Evolutionary conservation across 2,888 invertebrate genomes (phyloP), one percentile per base, ranked within the genome.

Genomic region (Diaperis boleti): DNA sequence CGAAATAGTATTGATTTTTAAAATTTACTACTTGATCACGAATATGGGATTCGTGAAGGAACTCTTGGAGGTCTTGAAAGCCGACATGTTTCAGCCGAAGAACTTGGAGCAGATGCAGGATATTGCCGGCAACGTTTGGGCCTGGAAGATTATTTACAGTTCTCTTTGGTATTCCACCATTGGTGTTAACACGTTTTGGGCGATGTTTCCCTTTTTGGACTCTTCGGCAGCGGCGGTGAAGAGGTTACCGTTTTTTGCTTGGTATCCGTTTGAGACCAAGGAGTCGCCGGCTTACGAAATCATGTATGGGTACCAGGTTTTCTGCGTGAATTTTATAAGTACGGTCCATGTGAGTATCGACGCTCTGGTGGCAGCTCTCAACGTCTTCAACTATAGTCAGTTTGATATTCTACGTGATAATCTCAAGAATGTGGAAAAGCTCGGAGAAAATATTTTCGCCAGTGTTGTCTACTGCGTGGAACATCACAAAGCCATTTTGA

Each of bases 51-150:
- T 15, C 8, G 7, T 42, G 5, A 42, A 42, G 8, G 1, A 17
- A 7, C 6, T 42, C 4, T 7, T 62, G 6, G n/a, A 5, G 1
- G n/a, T 2, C 26, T 8, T 26, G n/a, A 5, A 26, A 26, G 3
- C 6, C 1, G 26, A 26, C 6, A 1, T 26, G 1, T 26, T 26
- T 26, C 26, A 26, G 6, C 6, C 26, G 1, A 26, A 7, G 8
- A 7, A 22, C 17, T 7, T 22, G 66, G 1, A 44, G 54, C 29
- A 42, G n/a, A n/a, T n/a, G 56, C 3, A 22, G 20, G 8, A 31
- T 55, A 10, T 33, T 17, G 10, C 50, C 67, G 11, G 13, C 7
- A 29, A 11, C 1, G 10, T 69, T 60, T 3, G 31, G 52, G 5
- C 59, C 17, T 29, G 13, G 42, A 61, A 2, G 63, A 56, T 33